Base-by-base conservation (phyloP, 2,113 vertebrate species). In the Callospermophilus lateralis region DNA sequence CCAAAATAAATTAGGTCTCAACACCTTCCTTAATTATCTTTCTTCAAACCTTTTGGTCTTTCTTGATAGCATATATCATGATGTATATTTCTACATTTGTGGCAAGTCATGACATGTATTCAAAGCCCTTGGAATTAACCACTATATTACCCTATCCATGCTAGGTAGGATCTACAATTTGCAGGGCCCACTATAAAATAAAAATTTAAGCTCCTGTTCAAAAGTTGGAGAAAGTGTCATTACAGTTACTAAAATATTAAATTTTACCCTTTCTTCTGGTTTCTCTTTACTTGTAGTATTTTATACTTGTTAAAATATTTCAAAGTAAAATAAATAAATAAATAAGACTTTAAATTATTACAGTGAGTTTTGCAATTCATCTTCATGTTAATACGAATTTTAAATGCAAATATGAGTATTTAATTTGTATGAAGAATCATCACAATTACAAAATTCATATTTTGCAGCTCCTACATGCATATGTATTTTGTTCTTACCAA, bases 341-440 rank as follows among this genome's bases (percentile, higher is more conserved):
- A 24, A 48, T 84, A 61, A 72, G 73, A 70, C 30, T 86, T 77
- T 30, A 90, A 79, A 55, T 93, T 42, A 89, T 81, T 81, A 83
- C 84, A 39, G 28, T 74, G 24, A 86, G 67, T 58, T 80, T 53
- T 61, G 86, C 24, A 24, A 28, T 83, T 96, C 84, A 34, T 65
- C 48, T 89, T 85, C 63, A 61, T 48, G 67, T 32, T 79, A 74
- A 45, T 63, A 45, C 12, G 3, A 86, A 16, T 30, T 58, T 74
- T 63, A 87, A 87, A 93, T 81, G 39, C 58, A 94, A 55, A 53
- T 17, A 9, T 48, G 11, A 90, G 53, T 42, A 39, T 39, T 39
- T 39, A 34, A 34, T 22, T 74, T n/a, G 3, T 67, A 58, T 55
- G 45, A 53, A 85, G 45, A 81, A 85, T 84, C 39, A 85, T 45